Evolutionary conservation across 2,888 invertebrate genomes (phyloP), one percentile per base, ranked within the genome.

Genomic region (Leucoptera coffeella): DNA sequence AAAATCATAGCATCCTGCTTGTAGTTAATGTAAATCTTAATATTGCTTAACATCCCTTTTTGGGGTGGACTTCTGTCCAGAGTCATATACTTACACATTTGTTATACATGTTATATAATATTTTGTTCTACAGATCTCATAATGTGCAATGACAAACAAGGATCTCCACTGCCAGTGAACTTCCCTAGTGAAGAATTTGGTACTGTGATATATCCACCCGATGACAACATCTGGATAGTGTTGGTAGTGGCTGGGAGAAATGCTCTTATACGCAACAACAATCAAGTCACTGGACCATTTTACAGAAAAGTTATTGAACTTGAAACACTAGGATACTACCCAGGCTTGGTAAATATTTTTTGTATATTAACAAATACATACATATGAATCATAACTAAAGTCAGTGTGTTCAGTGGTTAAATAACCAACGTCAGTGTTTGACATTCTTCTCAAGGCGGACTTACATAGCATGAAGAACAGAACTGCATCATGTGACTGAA

Each of bases 281-380:
- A 58, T 15, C 45, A 40, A 14, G 62, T 73, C 6, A 69, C 76
- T 21, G 86, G 86, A 8, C 57, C 64, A 12, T 59, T 75, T 31
- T 40, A 51, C n/a, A 57, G 74, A 42, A 85, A 85, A 57, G 33
- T 80, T 9, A 62, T 75, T 30, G 85, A 85, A 39, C 55, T 88
- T 11, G 43, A 57, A 36, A 45, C 62, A 26, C 45, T 86, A 29
- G 81, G 81, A 17, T 82, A 75, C 42, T 56, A 55, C 41, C 61
- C 76, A 7, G 50, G 65, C 30, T 39, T 77, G 56, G 81, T 81
- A 61, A 17, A 17, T 17, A 17, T 17, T 17, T 17, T 17, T 17
- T 17, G 6, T 17, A 7, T 17, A 17, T 9, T 9, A 17, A 7
- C 17, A 17, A 17, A 17, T 17, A 17, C 9, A n/a, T n/a, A n/a